These are phyloP conservation scores for Amphibalanus amphitrite DNA, from an alignment of 1,140 invertebrate genomes.

Conservation along the genomic window DNA sequence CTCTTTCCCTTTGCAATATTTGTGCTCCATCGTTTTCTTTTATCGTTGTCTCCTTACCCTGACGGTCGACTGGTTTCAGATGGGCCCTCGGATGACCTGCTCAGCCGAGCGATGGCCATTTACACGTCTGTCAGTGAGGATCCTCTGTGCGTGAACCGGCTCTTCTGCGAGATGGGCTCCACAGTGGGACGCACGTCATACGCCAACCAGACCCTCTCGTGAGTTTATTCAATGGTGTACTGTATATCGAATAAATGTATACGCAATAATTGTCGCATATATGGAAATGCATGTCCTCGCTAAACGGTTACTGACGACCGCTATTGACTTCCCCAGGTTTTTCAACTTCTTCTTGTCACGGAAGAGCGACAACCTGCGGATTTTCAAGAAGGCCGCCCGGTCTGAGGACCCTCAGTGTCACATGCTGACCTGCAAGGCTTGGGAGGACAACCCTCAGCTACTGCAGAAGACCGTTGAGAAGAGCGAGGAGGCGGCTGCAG, in stretches of 20 bases:
- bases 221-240: too few relatives aligned
- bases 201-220: neutral
- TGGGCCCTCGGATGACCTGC: neutral
- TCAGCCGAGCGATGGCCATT: neutral
- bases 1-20: too few relatives aligned
- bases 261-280: too few relatives aligned
- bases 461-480: too few relatives aligned
- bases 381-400: neutral
- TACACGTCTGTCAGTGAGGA: neutral
- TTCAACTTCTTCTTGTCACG: neutral
- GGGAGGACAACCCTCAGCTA: neutral
- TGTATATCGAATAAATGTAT: too few relatives aligned
- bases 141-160: neutral
- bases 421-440: neutral
- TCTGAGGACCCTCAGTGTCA: neutral
- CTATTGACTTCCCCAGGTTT: neutral
- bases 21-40: too few relatives aligned
- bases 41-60: too few relatives aligned
- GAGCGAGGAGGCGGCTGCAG: too few relatives aligned
- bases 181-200: neutral
- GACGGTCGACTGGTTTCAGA: neutral
- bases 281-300: too few relatives aligned
- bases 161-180: neutral
- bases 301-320: too few relatives aligned
- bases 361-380: neutral